Evolutionary conservation across 2,113 vertebrate species (phyloP).

Genomic region (Platycercus adscitus): DNA sequence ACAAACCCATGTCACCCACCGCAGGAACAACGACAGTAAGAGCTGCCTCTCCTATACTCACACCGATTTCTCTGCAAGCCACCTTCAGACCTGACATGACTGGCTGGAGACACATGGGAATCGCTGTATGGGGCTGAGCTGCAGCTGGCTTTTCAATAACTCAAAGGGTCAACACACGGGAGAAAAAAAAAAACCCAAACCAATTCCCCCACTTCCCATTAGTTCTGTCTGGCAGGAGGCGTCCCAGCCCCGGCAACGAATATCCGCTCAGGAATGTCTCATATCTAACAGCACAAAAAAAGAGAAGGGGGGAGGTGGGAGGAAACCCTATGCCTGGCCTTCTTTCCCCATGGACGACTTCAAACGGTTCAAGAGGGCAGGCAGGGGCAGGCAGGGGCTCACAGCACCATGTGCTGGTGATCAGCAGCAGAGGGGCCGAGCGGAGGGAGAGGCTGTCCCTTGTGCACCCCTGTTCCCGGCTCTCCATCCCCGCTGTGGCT

Average conservation of each 20-base stretch:
- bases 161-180: neutral
- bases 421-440: neutral
- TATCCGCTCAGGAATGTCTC: conserved; percentile 30
- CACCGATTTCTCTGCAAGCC: neutral
- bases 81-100: neutral
- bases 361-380: neutral
- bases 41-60: neutral
- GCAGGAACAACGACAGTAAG: neutral
- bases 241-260: neutral
- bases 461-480: neutral
- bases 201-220: neutral
- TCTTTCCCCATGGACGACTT: neutral
- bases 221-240: conserved; percentile 20
- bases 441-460: neutral
- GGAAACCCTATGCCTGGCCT: neutral
- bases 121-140: neutral
- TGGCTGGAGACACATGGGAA: neutral
- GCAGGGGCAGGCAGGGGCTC: neutral
- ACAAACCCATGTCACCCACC: neutral
- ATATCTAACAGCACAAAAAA: neutral
- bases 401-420: neutral
- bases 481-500: neutral
- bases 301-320: neutral
- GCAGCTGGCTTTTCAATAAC: neutral
- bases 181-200: neutral